phyloP scores from a whole-genome alignment of 1,140 invertebrate genomes.

The Drosophila santomea region DNA sequence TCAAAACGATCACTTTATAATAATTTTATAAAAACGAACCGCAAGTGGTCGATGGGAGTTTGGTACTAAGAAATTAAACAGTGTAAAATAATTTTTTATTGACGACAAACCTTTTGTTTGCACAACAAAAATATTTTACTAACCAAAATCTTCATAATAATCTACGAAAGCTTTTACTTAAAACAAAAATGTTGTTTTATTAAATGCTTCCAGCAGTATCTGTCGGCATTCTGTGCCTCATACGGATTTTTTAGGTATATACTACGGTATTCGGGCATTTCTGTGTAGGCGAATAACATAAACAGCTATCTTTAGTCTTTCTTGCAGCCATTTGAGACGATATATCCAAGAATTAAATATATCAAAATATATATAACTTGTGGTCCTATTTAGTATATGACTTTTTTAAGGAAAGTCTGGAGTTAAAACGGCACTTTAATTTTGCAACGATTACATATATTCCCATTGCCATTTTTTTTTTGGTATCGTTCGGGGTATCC shows the following conservation, averaged over 20 bases:
- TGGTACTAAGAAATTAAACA: not conserved
- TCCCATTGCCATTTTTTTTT: no score
- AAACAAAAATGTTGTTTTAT: constrained; percentile 9
- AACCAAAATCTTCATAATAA: constrained; percentile 4
- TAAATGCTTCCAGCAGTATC: constrained; percentile 9
- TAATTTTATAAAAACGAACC: not conserved
- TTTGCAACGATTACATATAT: no score
- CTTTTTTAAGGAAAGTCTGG: no score
- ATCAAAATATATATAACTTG: no score
- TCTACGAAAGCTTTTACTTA: constrained; percentile 16
- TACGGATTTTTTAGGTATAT: constrained; percentile 13
- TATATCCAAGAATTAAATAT: no score
- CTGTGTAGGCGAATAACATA: not conserved
- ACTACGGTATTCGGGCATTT: not conserved
- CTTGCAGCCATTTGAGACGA: no score
- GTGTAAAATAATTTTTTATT: not conserved
- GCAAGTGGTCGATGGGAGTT: not conserved
- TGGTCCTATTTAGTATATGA: no score
- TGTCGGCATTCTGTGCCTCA: constrained; percentile 17
- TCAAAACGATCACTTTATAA: not conserved
- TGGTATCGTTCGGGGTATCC: no score
- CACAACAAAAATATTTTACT: not conserved
- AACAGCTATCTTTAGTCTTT: not conserved
- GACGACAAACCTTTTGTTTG: not conserved
- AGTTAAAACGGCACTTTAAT: no score